Evolutionary conservation across 2,888 invertebrate species (phyloP), one percentile per base, ranked within the genome.

Genomic region (Crepidodera aurea): DNA sequence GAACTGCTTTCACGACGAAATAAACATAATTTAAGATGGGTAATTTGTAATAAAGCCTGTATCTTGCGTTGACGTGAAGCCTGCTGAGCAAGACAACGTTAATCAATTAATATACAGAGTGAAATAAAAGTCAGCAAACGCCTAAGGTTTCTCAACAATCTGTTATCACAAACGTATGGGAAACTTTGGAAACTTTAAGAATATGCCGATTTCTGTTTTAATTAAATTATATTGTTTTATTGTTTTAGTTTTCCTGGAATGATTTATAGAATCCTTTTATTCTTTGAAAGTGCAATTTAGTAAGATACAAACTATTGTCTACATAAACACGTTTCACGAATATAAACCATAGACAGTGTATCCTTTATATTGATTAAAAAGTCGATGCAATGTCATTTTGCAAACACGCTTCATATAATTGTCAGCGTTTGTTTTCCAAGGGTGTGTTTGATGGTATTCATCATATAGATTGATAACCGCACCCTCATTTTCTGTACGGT

Each of bases 381-480:
- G 37, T 55, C 39, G 22, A 18, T 48, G 50, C 51, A 53, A 50
- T 57, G 46, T 40, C 34, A 48, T 61, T 60, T 44, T 44, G 60
- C 60, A 60, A 60, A 54, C 62, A 62, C 25, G 65, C 51, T 65
- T 48, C 34, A 51, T 13, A 60, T 66, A 66, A 66, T 66, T 63
- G 63, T 66, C 63, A 54, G 58, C 62, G 60, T 57, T 63, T 50
- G 58, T 62, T 61, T 62, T 61, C 39, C 57, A 63, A 56, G 59
- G 65, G 65, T 42, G 66, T 62, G 66, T 48, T 13, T 60, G 64
- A 56, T 60, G 69, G 68, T 69, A 71, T 74, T 71, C 73, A 75
- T 75, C 73, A 73, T 73, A 57, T 67, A 64, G 71, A 73, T 71
- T 73, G 73, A 73, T 67, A 66, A 71, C 63, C 70, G 64, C 70